Evolutionary conservation across 2,797 vertebrate species (phyloP), one percentile per base, ranked within the genome.

Genomic region (Gallinago nigripennis): DNA sequence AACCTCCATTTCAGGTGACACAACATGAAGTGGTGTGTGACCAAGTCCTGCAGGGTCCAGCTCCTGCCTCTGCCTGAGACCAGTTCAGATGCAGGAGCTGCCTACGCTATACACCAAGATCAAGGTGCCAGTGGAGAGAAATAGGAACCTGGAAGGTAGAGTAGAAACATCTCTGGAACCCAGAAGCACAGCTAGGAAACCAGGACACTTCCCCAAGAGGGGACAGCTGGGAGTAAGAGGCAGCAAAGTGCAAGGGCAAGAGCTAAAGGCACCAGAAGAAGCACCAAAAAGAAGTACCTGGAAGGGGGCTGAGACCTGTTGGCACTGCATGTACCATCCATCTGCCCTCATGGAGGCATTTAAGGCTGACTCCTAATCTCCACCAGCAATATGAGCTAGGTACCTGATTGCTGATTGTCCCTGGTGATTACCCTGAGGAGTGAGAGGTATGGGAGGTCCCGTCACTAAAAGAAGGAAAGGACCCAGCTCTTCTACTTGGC

Each of bases 1-100:
- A 27, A 60, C 37, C 17, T 35, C 43, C 41, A 16, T 14, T 50
- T 37, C 51, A 56, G 63, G 25, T 75, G 82, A 13, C 17, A 20
- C 0, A 0, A 33, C 30, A 23, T 3, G 9, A 64, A 57, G 14
- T 4, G 0, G 37, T 37, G n/a, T 3, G 21, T 6, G 16, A 39
- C 28, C 45, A 17, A 35, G 25, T 21, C 46, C 23, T n/a, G 46
- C 12, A 27, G 25, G 45, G 39, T 48, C 39, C 71, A 46, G 46
- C 8, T 45, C 27, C 43, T 46, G 65, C 25, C 46, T 37, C n/a
- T 16, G 50, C 37, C 50, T 64, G 58, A 54, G 39, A 13, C 24
- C 31, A 14, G 31, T 37, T 77, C 71, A 54, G 58, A 69, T n/a
- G 27, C 18, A 61, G 31, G 75, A 85, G 39, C 27, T 9, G 41